These are phyloP conservation scores for Brachionus angularis DNA, from an alignment of 1,140 invertebrate species.

Conservation along the genomic window DNA sequence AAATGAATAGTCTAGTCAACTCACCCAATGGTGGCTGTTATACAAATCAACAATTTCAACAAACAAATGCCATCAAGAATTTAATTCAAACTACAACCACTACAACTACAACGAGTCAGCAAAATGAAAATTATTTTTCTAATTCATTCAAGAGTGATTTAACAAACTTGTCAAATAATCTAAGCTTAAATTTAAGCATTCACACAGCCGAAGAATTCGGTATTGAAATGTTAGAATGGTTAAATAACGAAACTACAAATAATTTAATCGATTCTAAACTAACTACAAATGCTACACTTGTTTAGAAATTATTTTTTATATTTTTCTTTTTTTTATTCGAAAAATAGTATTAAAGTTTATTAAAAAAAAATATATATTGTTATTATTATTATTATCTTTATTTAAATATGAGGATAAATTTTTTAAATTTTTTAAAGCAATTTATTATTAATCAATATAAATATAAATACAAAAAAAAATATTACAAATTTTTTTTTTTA, in stretches of 20 bases:
- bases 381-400: no score
- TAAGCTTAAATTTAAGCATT: slow-evolving; percentile 38
- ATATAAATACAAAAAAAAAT: no score
- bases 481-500: no score
- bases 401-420: no score
- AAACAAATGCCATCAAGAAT: slow-evolving; percentile 8
- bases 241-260: slow-evolving; percentile 37
- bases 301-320: slow-evolving; percentile 8
- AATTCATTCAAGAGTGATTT: slow-evolving; percentile 34
- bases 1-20: slow-evolving; percentile 6
- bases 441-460: no score
- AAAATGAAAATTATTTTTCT: slow-evolving; percentile 22
- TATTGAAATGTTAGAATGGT: slow-evolving; percentile 40
- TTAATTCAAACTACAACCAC: neutral
- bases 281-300: slow-evolving; percentile 19
- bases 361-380: no score
- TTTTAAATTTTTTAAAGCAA: no score
- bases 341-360: slow-evolving; percentile 13
- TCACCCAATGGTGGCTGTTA: neutral
- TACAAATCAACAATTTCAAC: neutral
- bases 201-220: slow-evolving; percentile 42
- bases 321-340: slow-evolving; percentile 1
- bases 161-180: slow-evolving; percentile 29
- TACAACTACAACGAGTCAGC: neutral
- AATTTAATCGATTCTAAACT: slow-evolving; percentile 15